A percentile compares a stretch with the other conserved stretches of the same genome.
These are phyloP conservation scores for Alosa sapidissima DNA, from an alignment of 2,797 vertebrate genomes.

Conservation along the genomic window DNA sequence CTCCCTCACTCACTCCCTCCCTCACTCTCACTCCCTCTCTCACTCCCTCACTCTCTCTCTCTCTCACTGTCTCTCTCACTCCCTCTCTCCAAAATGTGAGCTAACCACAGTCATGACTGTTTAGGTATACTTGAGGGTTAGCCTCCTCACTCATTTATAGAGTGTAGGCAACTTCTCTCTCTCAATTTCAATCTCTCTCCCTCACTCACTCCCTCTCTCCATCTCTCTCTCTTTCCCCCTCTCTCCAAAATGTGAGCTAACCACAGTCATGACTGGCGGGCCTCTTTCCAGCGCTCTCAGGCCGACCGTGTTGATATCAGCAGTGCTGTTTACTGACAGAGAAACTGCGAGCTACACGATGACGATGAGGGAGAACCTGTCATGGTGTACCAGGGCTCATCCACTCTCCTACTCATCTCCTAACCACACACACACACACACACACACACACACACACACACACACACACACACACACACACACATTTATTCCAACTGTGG, in stretches of 20 bases:
- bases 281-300: conserved; percentile 23
- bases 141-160: not conserved
- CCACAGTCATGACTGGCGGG: conserved; percentile 31
- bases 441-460: not conserved
- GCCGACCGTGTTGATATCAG: conserved; percentile 44
- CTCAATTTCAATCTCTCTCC: not conserved
- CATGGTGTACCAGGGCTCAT: conserved; percentile 35
- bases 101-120: conserved; percentile 8
- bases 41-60: not conserved
- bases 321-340: conserved; percentile 43
- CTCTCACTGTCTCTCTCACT: not conserved
- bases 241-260: not conserved
- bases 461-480: conserved; percentile 1
- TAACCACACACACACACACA: conserved; percentile 35
- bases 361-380: conserved; percentile 29
- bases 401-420: conserved; percentile 39
- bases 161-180: not conserved
- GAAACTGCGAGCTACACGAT: conserved; percentile 26
- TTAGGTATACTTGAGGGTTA: conserved; percentile 7
- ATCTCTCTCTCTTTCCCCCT: not conserved
- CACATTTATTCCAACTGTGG: not conserved
- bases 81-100: not conserved
- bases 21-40: not conserved
- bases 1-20: not conserved
- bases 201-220: not conserved